Conservation (phyloP, 2,113 vertebrate genomes). For the Sorex fumeus region DNA sequence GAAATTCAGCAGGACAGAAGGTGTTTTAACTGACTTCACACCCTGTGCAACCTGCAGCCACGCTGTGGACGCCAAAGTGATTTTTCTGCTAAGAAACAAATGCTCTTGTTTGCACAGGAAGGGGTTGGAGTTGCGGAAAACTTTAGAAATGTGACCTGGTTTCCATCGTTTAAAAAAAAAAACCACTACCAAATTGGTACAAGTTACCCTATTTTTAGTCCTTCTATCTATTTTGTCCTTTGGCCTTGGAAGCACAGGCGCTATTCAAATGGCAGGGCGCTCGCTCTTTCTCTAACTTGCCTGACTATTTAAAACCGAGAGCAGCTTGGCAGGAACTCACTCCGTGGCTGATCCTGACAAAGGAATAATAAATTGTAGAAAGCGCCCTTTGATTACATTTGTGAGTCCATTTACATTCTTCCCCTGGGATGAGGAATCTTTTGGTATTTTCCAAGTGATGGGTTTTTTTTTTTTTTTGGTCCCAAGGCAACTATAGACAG, state of each 20-base stretch:
- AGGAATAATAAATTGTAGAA: neutral
- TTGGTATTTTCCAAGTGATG: conserved; percentile 32
- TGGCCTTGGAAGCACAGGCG: conserved; percentile 24
- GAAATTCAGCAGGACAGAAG: conserved; percentile 64
- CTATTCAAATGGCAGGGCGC: neutral
- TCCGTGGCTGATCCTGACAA: neutral
- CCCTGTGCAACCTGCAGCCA: neutral
- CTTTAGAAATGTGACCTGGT: conserved; percentile 74
- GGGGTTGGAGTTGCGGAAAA: conserved; percentile 57
- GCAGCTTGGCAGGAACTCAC: neutral
- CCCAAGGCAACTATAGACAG: neutral
- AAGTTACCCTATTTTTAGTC: conserved; percentile 56
- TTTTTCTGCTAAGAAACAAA: conserved; percentile 58
- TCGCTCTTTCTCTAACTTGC: neutral
- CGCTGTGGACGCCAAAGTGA: conserved; percentile 23
- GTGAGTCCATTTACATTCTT: neutral
- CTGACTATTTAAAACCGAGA: neutral
- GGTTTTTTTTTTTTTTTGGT: neutral
- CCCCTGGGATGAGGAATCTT: conserved; percentile 9
- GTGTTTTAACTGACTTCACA: neutral
- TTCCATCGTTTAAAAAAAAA: conserved; percentile 33
- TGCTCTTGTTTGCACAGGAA: conserved; percentile 56
- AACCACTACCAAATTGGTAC: neutral
- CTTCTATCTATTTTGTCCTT: conserved; percentile 15
- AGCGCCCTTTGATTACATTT: neutral